These are phyloP conservation scores for Periophthalmus magnuspinnatus DNA, from an alignment of 2,797 vertebrate species.

Conservation along the genomic window DNA sequence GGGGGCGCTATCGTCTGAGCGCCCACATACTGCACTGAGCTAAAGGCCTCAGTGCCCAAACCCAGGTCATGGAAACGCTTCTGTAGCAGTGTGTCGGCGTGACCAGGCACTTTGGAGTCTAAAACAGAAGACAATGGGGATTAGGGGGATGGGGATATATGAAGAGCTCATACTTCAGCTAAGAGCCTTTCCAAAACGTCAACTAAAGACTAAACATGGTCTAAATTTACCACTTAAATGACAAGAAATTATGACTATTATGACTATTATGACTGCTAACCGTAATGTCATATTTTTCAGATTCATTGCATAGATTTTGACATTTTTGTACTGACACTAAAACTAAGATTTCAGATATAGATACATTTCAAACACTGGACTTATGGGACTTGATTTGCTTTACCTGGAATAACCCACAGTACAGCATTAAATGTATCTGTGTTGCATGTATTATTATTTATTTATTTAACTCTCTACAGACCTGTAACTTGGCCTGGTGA, in stretches of 20 bases:
- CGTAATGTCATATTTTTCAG: background rate
- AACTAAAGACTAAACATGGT: background rate
- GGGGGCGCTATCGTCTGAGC: conserved; percentile 80
- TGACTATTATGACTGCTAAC: background rate
- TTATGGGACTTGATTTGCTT: background rate
- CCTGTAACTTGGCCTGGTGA: no score
- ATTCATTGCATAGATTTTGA: background rate
- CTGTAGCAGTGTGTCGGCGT: conserved; percentile 77
- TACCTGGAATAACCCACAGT: no score
- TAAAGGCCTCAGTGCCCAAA: conserved; percentile 81
- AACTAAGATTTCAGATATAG: background rate
- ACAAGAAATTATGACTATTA: background rate
- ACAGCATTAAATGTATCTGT: no score
- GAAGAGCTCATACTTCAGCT: background rate
- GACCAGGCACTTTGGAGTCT: conserved; percentile 68
- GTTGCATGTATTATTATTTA: no score
- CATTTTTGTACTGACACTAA: background rate
- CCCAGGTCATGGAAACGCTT: conserved; percentile 82
- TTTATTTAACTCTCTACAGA: no score
- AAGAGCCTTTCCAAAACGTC: background rate
- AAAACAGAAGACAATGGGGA: background rate
- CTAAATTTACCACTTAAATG: background rate
- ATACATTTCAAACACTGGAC: background rate
- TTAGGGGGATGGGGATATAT: background rate
- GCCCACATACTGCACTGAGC: conserved; percentile 83